phyloP scores from a whole-genome alignment of 1,140 invertebrate species.

The Trinorchestia longiramus region DNA sequence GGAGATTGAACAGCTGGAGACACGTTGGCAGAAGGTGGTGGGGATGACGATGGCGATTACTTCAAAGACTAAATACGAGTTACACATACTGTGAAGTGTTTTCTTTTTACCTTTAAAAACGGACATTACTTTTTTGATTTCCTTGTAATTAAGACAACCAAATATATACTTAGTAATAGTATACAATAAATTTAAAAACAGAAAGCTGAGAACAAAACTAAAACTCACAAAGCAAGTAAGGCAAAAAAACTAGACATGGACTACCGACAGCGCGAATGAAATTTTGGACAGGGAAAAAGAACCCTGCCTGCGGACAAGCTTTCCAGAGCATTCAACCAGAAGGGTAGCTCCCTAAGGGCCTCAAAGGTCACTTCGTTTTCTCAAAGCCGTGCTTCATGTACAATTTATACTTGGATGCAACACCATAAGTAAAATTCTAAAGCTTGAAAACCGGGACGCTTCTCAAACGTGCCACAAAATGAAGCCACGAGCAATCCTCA shows the following conservation, averaged over 20 bases:
- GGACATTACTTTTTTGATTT: too few relatives aligned
- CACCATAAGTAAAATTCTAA: too few relatives aligned
- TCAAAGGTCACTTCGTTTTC: neutral
- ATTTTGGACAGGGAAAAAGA: neutral
- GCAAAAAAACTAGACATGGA: neutral
- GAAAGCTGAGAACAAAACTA: neutral
- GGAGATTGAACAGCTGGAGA: too few relatives aligned
- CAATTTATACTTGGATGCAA: neutral
- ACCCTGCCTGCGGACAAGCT: neutral
- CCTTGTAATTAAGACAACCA: neutral
- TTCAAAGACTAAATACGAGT: too few relatives aligned
- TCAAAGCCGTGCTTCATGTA: neutral
- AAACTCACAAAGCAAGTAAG: neutral
- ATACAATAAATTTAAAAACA: neutral
- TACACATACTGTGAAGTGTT: too few relatives aligned
- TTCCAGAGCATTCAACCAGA: neutral
- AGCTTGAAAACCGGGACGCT: too few relatives aligned
- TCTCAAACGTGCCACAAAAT: too few relatives aligned
- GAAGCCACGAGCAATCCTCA: too few relatives aligned
- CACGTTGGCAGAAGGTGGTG: too few relatives aligned
- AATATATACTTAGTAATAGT: neutral
- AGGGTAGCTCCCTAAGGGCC: neutral
- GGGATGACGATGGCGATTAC: too few relatives aligned
- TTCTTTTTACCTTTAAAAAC: too few relatives aligned
- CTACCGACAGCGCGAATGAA: neutral